Evolutionary conservation across 2,888 invertebrate genomes (phyloP).

Genomic region (Lepidocyrtinus sp.): DNA sequence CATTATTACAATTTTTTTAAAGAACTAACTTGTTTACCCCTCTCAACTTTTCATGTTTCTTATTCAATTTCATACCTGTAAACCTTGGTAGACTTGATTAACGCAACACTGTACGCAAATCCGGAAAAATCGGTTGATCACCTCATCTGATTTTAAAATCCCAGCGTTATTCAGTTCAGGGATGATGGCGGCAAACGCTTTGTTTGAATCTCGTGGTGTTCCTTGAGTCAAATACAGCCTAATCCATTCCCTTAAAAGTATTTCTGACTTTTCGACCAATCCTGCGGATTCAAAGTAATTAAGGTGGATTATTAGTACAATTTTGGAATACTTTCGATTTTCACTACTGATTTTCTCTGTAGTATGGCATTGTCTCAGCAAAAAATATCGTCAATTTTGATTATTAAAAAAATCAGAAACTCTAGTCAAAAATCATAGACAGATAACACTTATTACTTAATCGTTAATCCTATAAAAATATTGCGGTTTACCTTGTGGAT

Average conservation of each 20-base stretch:
- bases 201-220: constrained; percentile 86
- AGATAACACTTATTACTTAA: no score
- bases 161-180: constrained; percentile 96
- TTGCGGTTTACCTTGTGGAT: constrained; percentile 65
- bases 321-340: not conserved
- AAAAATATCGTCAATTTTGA: constrained; percentile 43
- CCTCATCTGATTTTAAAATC: constrained; percentile 96
- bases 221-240: constrained; percentile 87
- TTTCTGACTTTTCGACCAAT: constrained; percentile 95
- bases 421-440: constrained; percentile 63
- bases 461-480: no score
- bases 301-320: not conserved
- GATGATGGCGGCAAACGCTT: constrained; percentile 94
- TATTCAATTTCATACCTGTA: constrained; percentile 62
- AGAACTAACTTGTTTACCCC: no score
- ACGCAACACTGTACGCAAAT: constrained; percentile 78
- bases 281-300: constrained; percentile 74
- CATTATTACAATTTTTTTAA: no score
- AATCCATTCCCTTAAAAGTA: constrained; percentile 95
- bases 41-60: no score
- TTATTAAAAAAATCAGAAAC: constrained; percentile 63
- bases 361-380: constrained; percentile 45
- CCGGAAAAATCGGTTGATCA: constrained; percentile 97
- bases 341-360: not conserved
- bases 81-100: constrained; percentile 69